Base-by-base conservation (phyloP, 1,140 invertebrate species). In the Phymastichus coffea region DNA sequence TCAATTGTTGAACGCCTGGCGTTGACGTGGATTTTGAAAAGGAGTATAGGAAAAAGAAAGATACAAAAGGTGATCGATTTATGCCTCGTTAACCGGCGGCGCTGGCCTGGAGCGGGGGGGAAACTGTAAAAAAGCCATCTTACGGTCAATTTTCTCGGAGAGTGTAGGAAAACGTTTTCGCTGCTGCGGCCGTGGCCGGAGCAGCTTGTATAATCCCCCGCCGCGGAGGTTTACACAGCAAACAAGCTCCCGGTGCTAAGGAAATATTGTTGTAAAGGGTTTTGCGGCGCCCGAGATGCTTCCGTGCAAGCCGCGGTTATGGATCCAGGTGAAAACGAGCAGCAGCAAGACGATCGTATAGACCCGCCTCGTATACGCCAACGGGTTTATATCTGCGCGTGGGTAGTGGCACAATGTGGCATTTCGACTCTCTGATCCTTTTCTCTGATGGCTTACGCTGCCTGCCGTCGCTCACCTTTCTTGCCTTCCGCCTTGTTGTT, bases 251-350 rank as follows among this genome's bases (percentile, higher is more conserved):
- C 57, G 59, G 66, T 70, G 64, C 65, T 65, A 66, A 52, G 53
- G 52, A 69, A 71, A 70, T 71, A 70, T 71, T 71, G 57, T 70
- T 70, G 43, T 46, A 69, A 66, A 63, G 46, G 63, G 64, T 61
- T 57, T 57, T 44, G 52, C 37, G 33, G 43, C 47, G 54, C 43
- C 47, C 44, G 17, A 48, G 25, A 60, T n/a, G 49, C 20, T 57
- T 37, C 41, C 56, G 61, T 23, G 15, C 14, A 43, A 30, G n/a
- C 44, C 19, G 20, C 20, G 20, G 10, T 2, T 41, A 17, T 41
- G 3, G n/a, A 2, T 26, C 17, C 20, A 54, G 41, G 28, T 44
- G n/a, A 44, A 33, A 44, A 35, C 9, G 14, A 33, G 6, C 20
- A 1, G 7, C 9, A 1, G n/a, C n/a, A 47, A n/a, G n/a, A n/a